Base-by-base conservation (phyloP, 2,113 vertebrate genomes). In the Grallaria varia region DNA sequence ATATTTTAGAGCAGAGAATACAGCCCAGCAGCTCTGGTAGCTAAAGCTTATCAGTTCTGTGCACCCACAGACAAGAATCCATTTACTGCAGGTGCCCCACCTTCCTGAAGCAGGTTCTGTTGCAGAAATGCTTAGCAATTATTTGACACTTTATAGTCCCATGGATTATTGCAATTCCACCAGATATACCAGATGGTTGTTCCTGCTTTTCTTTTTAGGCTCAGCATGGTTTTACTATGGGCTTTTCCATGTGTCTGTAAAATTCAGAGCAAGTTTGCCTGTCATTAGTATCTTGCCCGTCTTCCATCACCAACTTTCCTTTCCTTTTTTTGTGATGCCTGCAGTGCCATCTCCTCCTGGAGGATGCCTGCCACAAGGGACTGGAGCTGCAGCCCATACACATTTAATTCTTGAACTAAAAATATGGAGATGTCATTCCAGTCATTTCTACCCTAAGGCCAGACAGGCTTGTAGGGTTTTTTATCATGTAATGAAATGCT, bases 391-490 rank as follows among this genome's bases (percentile, higher is more conserved):
- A 91, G 90, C 73, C 87, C 74, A 44, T 96, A 68, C 53, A 58
- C 82, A 83, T 87, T 92, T 85, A 94, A 96, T 94, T 95, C 75
- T 92, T 12, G 3, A 96, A 74, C 92, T 96, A 75, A 96, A 96
- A 95, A 95, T 94, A 84, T 80, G 68, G 77, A 94, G 49, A 91
- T 96, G 96, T 96, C 95, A 97, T 87, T 93, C 49, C 74, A 94
- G 91, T 94, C 95, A 90, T 84, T 96, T 95, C 69, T 79, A 73
- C 86, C 91, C 92, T 50, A 67, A 87, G 85, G 90, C 92, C 78
- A 95, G 67, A 47, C 25, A 85, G 79, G 71, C 94, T 91, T 92
- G 95, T 90, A 86, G 89, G 87, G 72, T 20, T 83, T 95, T 95
- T 92, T 89, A 59, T 95, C 77, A 15, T 72, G 45, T 94, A 96